A percentile compares a stretch with the other conserved stretches of the same genome.
These are phyloP conservation scores for Pterois miles DNA, from an alignment of 2,797 vertebrate genomes.

Conservation along the genomic window DNA sequence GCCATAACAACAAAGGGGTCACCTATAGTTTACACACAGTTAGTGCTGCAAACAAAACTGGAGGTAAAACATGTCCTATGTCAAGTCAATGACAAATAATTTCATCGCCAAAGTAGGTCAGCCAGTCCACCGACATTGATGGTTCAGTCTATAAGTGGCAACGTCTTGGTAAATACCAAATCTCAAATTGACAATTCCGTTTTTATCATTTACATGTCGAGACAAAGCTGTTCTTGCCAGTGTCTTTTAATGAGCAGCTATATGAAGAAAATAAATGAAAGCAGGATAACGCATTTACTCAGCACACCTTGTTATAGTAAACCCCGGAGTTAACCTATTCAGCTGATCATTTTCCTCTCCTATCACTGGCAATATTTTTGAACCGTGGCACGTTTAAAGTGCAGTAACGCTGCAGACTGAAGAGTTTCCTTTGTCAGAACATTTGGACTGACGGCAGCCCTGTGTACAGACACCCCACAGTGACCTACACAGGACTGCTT, in stretches of 20 bases:
- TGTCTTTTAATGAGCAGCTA: not conserved
- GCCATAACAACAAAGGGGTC: not conserved
- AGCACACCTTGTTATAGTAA: no score
- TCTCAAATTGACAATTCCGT: not conserved
- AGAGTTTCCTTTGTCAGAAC: not conserved
- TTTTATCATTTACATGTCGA: not conserved
- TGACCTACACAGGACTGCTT: not conserved
- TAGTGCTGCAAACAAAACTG: not conserved
- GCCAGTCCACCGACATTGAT: not conserved
- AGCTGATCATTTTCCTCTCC: not conserved
- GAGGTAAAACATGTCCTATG: not conserved
- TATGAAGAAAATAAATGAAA: no score
- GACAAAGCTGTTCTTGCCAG: not conserved
- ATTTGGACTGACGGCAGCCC: not conserved
- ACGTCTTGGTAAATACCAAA: not conserved
- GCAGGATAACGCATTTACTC: no score
- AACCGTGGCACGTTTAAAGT: not conserved
- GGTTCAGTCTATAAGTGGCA: not conserved
- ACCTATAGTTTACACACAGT: not conserved
- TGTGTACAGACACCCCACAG: not conserved
- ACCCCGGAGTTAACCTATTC: not conserved
- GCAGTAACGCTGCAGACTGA: not conserved
- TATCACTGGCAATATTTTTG: not conserved
- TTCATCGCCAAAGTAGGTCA: conserved; percentile 27
- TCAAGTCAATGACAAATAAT: not conserved